Conservation (phyloP, 35 echinoderm and acorn worm genomes). For the Chiridota heheva region DNA sequence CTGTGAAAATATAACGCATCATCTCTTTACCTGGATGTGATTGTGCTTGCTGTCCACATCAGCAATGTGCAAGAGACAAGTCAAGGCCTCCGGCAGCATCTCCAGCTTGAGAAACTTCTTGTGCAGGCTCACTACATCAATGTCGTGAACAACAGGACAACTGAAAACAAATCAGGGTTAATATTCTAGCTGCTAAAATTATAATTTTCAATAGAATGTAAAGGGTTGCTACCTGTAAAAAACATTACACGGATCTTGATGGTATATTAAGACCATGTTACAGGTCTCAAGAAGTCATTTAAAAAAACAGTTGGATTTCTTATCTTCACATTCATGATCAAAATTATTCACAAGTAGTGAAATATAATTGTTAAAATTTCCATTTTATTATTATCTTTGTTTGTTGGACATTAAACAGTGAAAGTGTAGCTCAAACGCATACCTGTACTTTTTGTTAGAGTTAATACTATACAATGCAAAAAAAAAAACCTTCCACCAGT, state of each 20-base stretch:
- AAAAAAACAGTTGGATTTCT: not conserved
- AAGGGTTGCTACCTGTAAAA: not conserved
- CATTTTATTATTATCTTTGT: no score
- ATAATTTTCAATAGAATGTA: not conserved
- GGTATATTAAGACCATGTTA: not conserved
- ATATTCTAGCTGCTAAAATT: not conserved
- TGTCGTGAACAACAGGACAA: slow-evolving; percentile 55
- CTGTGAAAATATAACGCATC: no score
- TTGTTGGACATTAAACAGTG: no score
- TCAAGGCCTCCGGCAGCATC: slow-evolving; percentile 75
- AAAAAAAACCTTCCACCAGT: not conserved
- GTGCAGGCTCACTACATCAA: slow-evolving; percentile 36
- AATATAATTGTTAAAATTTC: no score
- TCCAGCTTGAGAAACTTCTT: slow-evolving; percentile 41
- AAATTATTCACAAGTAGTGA: no score
- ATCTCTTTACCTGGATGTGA: not conserved
- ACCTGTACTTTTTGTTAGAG: no score
- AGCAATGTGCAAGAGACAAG: slow-evolving; percentile 68
- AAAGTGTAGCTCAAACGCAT: no score
- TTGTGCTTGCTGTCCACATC: not conserved
- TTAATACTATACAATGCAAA: no score
- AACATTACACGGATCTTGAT: not conserved
- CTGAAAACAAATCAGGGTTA: slow-evolving; percentile 12
- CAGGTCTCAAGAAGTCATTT: not conserved
- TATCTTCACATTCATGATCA: no score